Conservation (phyloP, 2,113 vertebrate genomes). For the Hippocampus mohnikei region DNA sequence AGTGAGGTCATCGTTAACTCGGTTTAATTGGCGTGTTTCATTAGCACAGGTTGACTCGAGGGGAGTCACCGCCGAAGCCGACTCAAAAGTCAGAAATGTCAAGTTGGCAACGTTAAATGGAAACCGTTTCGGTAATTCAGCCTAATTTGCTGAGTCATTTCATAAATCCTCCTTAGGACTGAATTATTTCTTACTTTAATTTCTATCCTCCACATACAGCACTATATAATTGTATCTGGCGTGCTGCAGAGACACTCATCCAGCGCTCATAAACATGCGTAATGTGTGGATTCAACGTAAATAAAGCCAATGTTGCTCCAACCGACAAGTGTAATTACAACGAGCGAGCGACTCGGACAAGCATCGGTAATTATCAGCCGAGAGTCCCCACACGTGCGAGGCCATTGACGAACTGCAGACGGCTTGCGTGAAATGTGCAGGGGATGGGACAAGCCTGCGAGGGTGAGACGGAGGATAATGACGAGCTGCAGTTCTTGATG, state of each 20-base stretch:
- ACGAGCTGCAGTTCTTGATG: slow-evolving; percentile 52
- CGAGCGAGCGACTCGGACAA: slow-evolving; percentile 38
- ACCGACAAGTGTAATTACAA: slow-evolving; percentile 47
- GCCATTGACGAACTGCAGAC: slow-evolving; percentile 41
- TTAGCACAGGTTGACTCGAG: slow-evolving; percentile 56
- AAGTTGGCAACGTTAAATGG: neutral
- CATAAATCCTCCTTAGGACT: neutral
- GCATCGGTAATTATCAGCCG: slow-evolving; percentile 57
- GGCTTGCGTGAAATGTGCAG: slow-evolving; percentile 27
- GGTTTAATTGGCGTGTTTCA: slow-evolving; percentile 55
- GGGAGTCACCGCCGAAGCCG: slow-evolving; percentile 28
- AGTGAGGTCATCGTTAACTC: slow-evolving; percentile 61
- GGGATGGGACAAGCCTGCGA: slow-evolving; percentile 36
- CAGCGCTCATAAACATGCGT: slow-evolving; percentile 5
- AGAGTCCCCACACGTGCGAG: slow-evolving; percentile 34
- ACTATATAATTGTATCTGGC: slow-evolving; percentile 62
- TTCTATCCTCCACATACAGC: slow-evolving; percentile 5
- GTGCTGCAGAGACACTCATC: slow-evolving; percentile 47
- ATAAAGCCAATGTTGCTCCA: slow-evolving; percentile 43
- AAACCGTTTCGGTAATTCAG: neutral
- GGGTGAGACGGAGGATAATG: slow-evolving; percentile 38
- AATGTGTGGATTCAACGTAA: slow-evolving; percentile 29
- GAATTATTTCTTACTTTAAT: neutral
- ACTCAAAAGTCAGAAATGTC: slow-evolving; percentile 29
- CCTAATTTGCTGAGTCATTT: neutral